A percentile compares a stretch with the other conserved stretches of the same genome.
Evolutionary conservation across 2,888 invertebrate species (phyloP).

Genomic region (Drosophila limbata): DNA sequence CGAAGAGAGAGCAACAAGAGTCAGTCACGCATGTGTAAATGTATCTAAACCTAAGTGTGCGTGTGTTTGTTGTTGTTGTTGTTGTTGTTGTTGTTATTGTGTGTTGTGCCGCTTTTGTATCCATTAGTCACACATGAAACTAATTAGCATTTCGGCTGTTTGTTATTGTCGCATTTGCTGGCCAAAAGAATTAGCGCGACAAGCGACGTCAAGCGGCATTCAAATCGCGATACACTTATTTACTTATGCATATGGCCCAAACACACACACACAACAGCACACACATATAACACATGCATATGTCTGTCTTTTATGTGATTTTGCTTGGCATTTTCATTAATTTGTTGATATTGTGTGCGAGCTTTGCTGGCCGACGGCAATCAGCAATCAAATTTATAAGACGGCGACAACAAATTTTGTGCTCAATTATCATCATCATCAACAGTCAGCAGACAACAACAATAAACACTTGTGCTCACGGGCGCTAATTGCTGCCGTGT

Average conservation of each 20-base stretch:
- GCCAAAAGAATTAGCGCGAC: slow-evolving; percentile 79
- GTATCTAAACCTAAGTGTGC: slow-evolving; percentile 36
- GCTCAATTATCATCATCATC: slow-evolving; percentile 73
- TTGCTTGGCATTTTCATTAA: slow-evolving; percentile 76
- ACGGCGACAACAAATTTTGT: slow-evolving; percentile 61
- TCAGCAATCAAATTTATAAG: slow-evolving; percentile 75
- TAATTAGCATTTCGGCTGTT: slow-evolving; percentile 81
- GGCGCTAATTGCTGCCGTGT: slow-evolving; percentile 78
- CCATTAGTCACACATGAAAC: slow-evolving; percentile 82
- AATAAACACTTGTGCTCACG: slow-evolving; percentile 51
- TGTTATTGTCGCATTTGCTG: slow-evolving; percentile 82
- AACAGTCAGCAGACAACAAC: slow-evolving; percentile 29
- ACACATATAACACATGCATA: slow-evolving; percentile 26
- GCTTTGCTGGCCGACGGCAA: slow-evolving; percentile 70
- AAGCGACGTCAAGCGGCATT: slow-evolving; percentile 73
- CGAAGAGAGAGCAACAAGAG: slow-evolving; percentile 37
- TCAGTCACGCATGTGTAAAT: slow-evolving; percentile 59
- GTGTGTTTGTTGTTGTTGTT: slow-evolving; percentile 28
- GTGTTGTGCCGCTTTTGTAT: slow-evolving; percentile 72
- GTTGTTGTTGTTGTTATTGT: slow-evolving; percentile 47
- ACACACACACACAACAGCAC: slow-evolving; percentile 17
- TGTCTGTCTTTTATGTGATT: slow-evolving; percentile 39
- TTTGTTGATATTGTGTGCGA: slow-evolving; percentile 70
- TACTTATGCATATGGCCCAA: slow-evolving; percentile 51
- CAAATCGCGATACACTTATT: slow-evolving; percentile 65